Evolutionary conservation across 2,113 vertebrate species (phyloP).

Genomic region (Psammodynastes pulverulentus): DNA sequence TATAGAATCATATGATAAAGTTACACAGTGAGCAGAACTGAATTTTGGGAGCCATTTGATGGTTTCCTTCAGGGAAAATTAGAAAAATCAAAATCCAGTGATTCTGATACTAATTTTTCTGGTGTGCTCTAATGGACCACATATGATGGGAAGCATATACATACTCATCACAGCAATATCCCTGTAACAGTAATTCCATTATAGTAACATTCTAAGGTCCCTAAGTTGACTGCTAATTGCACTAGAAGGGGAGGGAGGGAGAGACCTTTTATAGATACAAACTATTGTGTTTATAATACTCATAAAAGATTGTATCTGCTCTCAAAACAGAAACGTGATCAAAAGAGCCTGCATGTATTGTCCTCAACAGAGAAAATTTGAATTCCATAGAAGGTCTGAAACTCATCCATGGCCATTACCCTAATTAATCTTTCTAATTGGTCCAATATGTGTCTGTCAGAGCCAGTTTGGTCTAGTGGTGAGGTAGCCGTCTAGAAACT

Average conservation of each 20-base stretch:
- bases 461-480: background rate
- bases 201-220: background rate
- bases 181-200: background rate
- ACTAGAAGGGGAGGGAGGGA: background rate
- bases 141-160: background rate
- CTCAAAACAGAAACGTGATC: background rate
- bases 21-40: background rate
- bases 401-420: background rate
- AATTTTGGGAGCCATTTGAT: background rate
- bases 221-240: background rate
- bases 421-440: background rate
- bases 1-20: background rate
- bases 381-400: background rate
- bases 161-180: background rate
- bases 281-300: background rate
- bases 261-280: background rate
- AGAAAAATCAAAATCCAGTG: background rate
- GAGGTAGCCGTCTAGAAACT: background rate
- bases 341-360: background rate
- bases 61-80: background rate
- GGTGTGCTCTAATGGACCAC: background rate
- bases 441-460: background rate
- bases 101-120: background rate
- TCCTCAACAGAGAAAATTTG: background rate
- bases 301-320: background rate